Conservation (phyloP, 2,797 vertebrate genomes). For the Pseudomugil gertrudae region DNA sequence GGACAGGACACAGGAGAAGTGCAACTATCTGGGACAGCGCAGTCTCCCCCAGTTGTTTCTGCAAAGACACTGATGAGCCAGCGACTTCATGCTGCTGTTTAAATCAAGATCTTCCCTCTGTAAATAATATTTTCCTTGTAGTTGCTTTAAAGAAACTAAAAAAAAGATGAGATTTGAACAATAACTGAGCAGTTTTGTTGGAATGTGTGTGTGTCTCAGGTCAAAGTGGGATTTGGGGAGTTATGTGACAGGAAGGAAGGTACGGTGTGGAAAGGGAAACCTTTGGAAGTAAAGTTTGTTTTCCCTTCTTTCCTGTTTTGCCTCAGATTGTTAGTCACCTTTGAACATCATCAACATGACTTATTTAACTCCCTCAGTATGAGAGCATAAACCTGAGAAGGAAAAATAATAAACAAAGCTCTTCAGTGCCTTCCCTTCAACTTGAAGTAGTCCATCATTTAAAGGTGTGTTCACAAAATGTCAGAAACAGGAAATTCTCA, state of each 20-base stretch:
- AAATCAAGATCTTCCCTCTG: constrained; percentile 7
- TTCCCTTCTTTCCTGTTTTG: constrained; percentile 69
- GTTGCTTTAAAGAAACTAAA: not conserved
- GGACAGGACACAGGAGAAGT: constrained; percentile 63
- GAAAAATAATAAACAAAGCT: constrained; percentile 14
- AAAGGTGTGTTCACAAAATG: constrained; percentile 9
- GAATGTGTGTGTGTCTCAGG: not conserved
- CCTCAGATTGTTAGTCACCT: constrained; percentile 28
- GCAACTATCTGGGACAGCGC: constrained; percentile 61
- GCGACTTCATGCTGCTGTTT: constrained; percentile 3
- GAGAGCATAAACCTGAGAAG: constrained; percentile 4
- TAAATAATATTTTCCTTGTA: not conserved
- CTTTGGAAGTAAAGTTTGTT: constrained; percentile 56
- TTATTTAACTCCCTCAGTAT: constrained; percentile 8
- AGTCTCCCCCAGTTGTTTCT: constrained; percentile 25
- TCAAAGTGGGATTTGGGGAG: constrained; percentile 27
- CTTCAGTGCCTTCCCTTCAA: not conserved
- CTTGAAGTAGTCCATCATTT: constrained; percentile 10
- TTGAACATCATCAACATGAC: constrained; percentile 25
- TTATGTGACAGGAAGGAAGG: constrained; percentile 68
- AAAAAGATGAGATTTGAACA: not conserved
- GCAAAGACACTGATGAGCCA: constrained; percentile 18
- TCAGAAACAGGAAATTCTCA: not conserved
- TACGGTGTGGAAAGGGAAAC: constrained; percentile 54
- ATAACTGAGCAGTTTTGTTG: not conserved